phyloP scores from a whole-genome alignment of 2,888 invertebrate species.

The Erpobdella octoculata region DNA sequence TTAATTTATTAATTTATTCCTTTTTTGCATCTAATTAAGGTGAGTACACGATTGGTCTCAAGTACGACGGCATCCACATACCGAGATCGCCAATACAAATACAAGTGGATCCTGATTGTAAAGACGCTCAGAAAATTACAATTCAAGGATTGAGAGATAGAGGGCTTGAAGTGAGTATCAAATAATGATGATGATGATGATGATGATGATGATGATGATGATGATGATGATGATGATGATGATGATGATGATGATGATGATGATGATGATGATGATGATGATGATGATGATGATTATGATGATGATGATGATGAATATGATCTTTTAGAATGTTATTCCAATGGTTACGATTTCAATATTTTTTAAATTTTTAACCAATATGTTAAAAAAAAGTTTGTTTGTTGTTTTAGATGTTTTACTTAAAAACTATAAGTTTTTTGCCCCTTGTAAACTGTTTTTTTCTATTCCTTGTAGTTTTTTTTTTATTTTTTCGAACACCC shows the following conservation, averaged over 20 bases:
- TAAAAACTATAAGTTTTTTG: no score
- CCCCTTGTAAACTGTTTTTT: no score
- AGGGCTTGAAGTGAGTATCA: conserved; percentile 43
- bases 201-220: conserved; percentile 11
- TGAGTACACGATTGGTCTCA: conserved; percentile 89
- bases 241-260: conserved; percentile 18
- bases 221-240: conserved; percentile 19
- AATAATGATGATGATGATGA: background rate
- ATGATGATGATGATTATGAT: background rate
- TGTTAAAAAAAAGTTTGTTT: no score
- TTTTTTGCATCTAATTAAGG: conserved; percentile 59
- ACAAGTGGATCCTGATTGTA: conserved; percentile 82
- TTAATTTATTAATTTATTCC: background rate
- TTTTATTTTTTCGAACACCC: no score
- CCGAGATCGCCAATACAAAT: conserved; percentile 93
- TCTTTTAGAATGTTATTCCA: no score
- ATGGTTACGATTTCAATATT: no score
- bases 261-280: conserved; percentile 11
- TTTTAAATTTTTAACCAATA: no score
- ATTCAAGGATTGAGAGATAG: conserved; percentile 49
- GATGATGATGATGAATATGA: no score
- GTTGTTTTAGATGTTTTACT: no score
- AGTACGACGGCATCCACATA: conserved; percentile 96
- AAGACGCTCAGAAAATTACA: conserved; percentile 76
- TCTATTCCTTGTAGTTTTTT: no score